These are phyloP conservation scores for Bombus ignitus DNA, from an alignment of 1,140 invertebrate genomes.

Conservation along the genomic window DNA sequence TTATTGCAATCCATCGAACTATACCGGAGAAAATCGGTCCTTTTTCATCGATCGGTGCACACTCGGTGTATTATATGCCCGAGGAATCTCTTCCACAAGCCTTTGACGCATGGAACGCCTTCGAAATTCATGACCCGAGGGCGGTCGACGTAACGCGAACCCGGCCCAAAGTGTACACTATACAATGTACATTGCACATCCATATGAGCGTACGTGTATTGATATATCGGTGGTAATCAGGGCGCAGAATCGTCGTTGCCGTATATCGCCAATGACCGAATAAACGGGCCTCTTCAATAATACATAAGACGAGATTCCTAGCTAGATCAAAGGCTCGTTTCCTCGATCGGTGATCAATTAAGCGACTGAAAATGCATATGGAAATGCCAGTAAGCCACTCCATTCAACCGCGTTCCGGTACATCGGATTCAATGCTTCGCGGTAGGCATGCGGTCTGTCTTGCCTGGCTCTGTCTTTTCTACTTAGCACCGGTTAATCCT, in stretches of 20 bases:
- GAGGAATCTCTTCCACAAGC: conserved; percentile 21
- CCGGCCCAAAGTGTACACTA: conserved; percentile 3
- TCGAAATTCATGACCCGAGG: conserved; percentile 50
- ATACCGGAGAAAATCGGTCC: neutral
- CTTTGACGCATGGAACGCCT: conserved; percentile 44
- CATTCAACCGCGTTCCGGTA: conserved; percentile 37
- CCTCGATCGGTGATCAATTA: conserved; percentile 52
- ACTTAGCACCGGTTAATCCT: conserved; percentile 2
- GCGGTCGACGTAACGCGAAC: neutral
- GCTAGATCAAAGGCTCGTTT: conserved; percentile 54
- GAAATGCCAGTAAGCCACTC: conserved; percentile 53
- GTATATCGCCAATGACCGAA: too few relatives aligned
- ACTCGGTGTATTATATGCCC: conserved; percentile 19
- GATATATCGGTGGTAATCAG: conserved; percentile 45
- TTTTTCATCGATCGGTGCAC: neutral
- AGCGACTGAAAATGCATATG: conserved; percentile 57
- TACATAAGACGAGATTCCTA: conserved; percentile 58
- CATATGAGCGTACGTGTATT: conserved; percentile 7
- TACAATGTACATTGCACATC: neutral
- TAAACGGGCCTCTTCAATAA: conserved; percentile 63
- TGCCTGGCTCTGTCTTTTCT: conserved; percentile 34
- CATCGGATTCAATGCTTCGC: neutral
- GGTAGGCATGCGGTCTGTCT: neutral
- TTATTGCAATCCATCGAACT: conserved; percentile 28
- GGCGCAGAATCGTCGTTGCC: conserved; percentile 28